Conservation (phyloP, 2,888 invertebrate genomes). For the Sipha maydis region DNA sequence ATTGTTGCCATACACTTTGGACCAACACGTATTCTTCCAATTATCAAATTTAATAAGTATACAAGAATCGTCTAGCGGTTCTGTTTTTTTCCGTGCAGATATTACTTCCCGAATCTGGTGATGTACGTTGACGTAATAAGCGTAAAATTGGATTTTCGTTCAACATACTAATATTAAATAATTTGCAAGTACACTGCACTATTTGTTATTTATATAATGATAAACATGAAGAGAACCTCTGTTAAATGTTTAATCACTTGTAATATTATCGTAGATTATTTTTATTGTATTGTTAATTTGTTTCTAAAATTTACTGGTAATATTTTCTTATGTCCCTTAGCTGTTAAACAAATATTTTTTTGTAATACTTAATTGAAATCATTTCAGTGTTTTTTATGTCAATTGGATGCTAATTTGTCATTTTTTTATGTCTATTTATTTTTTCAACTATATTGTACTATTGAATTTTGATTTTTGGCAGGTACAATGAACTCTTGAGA, state of each 20-base stretch:
- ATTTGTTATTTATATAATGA: not conserved
- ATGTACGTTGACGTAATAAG: constrained; percentile 25
- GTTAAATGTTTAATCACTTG: not conserved
- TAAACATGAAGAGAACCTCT: not conserved
- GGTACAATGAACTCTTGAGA: constrained; percentile 55
- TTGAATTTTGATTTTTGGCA: constrained; percentile 19
- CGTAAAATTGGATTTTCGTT: constrained; percentile 50
- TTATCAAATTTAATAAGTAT: constrained; percentile 56
- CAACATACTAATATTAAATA: not conserved
- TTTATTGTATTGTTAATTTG: not conserved
- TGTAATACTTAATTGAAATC: not conserved
- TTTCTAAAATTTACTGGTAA: not conserved
- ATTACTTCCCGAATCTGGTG: constrained; percentile 1
- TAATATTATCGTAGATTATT: not conserved
- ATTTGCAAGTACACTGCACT: not conserved
- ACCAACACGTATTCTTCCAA: constrained; percentile 36
- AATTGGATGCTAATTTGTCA: constrained; percentile 33
- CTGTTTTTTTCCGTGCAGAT: constrained; percentile 13
- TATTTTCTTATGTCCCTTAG: not conserved
- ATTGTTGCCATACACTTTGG: constrained; percentile 23
- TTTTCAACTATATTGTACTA: constrained; percentile 25
- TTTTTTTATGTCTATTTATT: constrained; percentile 22
- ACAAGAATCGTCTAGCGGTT: constrained; percentile 9
- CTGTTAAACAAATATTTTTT: not conserved
- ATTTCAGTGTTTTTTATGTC: constrained; percentile 7